Evolutionary conservation across 2,888 invertebrate genomes (phyloP), one percentile per base, ranked within the genome.

Genomic region (Caenorhabditis macrosperma): DNA sequence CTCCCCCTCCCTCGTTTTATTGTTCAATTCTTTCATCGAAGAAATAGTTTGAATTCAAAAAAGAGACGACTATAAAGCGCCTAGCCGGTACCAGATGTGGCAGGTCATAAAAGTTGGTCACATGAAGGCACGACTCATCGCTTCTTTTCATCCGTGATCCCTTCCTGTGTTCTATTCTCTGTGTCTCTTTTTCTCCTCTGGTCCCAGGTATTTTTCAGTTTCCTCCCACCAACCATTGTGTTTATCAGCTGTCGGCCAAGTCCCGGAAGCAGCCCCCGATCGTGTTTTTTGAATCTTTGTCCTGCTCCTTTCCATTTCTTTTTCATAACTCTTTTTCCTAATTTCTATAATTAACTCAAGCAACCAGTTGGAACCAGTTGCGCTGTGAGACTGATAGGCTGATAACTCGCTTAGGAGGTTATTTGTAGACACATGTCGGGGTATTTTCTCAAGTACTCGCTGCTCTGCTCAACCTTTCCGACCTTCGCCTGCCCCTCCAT

Each of bases 341-440:
- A 35, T 33, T 50, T 69, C 69, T 63, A 71, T 41, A 71, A 63
- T 71, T 71, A 63, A 30, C 63, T 7, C 41, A 15, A 30, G 44
- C 6, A 63, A 63, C 63, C 33, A 35, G 63, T 50, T 61, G 63
- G 54, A 69, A 71, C 71, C 33, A 71, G 71, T 61, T 72, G 63
- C 33, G 48, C 35, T 46, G n/a, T 28, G 38, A 17, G 38, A 63
- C 44, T 61, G 64, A 61, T 61, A 72, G 55, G 44, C 46, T 72
- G 72, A 72, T 64, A 64, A 69, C 52, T 54, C 69, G 69, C 69
- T 69, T 69, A 35, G 35, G 20, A 52, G 63, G 64, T 63, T 72
- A 72, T 72, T 72, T 72, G 72, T 72, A 64, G 72, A 72, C 72
- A 57, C 38, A 72, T 72, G 72, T 72, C 72, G 63, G 72, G 57